phyloP scores from a whole-genome alignment of 1,140 invertebrate genomes.

The Archivesica marissinica region DNA sequence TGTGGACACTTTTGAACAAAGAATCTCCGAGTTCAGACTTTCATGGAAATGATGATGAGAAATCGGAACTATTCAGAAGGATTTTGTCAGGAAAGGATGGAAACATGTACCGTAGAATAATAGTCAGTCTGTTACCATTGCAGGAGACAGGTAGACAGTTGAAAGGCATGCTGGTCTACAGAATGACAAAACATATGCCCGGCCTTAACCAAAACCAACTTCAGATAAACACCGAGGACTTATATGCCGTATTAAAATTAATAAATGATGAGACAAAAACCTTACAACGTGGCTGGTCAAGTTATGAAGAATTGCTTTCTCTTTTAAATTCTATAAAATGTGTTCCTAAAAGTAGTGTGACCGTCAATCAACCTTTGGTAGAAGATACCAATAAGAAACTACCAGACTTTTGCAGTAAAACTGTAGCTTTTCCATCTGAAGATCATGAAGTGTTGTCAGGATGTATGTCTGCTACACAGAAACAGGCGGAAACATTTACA shows the following conservation, averaged over 20 bases:
- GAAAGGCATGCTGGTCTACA: neutral
- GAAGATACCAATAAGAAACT: neutral
- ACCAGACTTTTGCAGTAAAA: neutral
- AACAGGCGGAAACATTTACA: neutral
- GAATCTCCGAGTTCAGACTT: neutral
- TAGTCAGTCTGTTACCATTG: neutral
- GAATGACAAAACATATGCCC: neutral
- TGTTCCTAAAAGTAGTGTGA: neutral
- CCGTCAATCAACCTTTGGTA: neutral
- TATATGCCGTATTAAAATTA: neutral
- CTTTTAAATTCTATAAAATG: neutral
- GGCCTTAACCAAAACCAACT: neutral
- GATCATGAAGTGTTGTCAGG: neutral
- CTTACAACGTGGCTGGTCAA: neutral
- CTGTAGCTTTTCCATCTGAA: neutral
- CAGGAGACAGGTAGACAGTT: neutral
- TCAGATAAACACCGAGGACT: constrained; percentile 2
- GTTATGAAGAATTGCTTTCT: neutral
- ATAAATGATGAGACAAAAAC: neutral
- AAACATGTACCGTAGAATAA: neutral
- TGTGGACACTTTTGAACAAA: neutral
- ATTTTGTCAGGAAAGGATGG: neutral
- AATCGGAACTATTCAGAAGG: neutral
- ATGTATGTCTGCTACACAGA: neutral
- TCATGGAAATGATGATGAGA: neutral